These are phyloP conservation scores for Cirrhinus molitorella DNA, from an alignment of 2,797 vertebrate species.

Conservation along the genomic window DNA sequence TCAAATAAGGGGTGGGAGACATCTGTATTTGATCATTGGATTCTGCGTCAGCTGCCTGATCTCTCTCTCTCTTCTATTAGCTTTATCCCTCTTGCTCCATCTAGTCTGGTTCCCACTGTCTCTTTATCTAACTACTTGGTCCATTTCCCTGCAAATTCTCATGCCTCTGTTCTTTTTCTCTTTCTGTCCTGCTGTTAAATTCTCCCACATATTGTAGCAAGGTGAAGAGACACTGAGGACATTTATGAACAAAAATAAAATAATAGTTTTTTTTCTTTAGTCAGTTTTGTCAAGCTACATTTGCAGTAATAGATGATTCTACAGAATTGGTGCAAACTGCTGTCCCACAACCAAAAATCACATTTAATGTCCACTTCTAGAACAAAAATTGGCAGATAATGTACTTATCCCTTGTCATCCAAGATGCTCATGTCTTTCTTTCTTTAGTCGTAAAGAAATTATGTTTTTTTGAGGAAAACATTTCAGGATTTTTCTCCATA, in stretches of 20 bases:
- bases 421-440: no score
- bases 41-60: constrained; percentile 47
- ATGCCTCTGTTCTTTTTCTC: not conserved
- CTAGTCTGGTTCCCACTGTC: constrained; percentile 31
- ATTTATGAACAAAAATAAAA: not conserved
- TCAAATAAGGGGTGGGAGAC: constrained; percentile 64
- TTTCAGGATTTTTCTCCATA: no score
- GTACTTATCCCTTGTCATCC: no score
- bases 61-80: constrained; percentile 3
- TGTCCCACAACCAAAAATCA: no score
- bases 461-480: no score
- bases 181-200: not conserved
- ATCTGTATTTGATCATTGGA: constrained; percentile 76
- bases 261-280: no score
- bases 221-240: not conserved
- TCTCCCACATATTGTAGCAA: not conserved
- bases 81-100: constrained; percentile 12
- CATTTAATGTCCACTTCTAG: no score
- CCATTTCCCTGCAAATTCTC: not conserved
- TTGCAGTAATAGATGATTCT: not conserved
- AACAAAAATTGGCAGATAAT: no score
- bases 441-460: no score
- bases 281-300: not conserved
- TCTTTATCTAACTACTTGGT: constrained; percentile 1
- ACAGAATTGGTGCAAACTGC: no score